These are phyloP conservation scores for Thripadectes ignobilis DNA, from an alignment of 2,797 vertebrate species.

Conservation along the genomic window DNA sequence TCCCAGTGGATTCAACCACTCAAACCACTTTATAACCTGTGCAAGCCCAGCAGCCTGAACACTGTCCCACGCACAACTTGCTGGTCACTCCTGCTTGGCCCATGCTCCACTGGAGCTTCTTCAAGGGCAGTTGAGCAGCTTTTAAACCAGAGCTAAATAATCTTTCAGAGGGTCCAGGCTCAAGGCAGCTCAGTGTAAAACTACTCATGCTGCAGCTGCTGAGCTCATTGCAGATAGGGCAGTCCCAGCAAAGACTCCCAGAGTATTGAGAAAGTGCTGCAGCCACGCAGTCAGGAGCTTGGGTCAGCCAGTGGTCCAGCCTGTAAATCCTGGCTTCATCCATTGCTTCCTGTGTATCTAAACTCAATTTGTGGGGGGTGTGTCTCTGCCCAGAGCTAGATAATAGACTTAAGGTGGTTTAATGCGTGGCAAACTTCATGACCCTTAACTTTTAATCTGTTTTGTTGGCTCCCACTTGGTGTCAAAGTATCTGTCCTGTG, in stretches of 20 bases:
- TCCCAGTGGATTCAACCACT: background rate
- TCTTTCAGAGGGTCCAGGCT: background rate
- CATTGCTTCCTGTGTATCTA: background rate
- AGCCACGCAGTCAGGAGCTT: background rate
- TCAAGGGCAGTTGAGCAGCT: background rate
- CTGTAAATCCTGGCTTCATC: background rate
- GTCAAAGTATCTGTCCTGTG: background rate
- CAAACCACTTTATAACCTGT: background rate
- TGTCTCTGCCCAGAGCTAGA: background rate
- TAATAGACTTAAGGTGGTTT: background rate
- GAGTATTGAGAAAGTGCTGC: accelerated
- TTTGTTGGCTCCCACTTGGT: background rate
- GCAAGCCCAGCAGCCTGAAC: background rate
- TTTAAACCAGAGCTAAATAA: background rate
- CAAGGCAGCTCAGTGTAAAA: background rate
- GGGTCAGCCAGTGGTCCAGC: background rate
- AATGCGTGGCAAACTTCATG: background rate
- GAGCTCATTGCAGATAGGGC: background rate
- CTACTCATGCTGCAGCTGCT: background rate
- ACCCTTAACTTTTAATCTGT: background rate
- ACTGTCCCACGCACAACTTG: background rate
- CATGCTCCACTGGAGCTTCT: background rate
- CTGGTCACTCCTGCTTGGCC: background rate
- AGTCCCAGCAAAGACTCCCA: background rate
- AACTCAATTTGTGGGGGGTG: background rate